Evolutionary conservation across 2,888 invertebrate genomes (phyloP).

Genomic region (Hydrotaea diabolus): DNA sequence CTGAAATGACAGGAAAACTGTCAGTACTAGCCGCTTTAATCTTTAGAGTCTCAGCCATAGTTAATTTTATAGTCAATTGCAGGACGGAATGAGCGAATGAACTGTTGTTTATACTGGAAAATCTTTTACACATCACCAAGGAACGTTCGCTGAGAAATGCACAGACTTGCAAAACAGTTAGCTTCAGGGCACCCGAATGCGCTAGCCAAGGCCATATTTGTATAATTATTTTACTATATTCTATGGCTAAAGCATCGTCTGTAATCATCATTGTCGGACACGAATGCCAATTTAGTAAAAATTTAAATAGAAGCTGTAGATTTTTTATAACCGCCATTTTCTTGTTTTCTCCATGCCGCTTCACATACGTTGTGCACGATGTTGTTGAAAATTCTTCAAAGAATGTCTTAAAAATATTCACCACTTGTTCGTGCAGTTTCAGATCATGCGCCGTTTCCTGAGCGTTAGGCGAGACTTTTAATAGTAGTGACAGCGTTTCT

Average conservation of each 20-base stretch:
- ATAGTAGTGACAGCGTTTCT: conserved; percentile 74
- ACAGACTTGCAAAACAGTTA: conserved; percentile 72
- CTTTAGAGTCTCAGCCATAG: conserved; percentile 74
- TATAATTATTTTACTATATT: conserved; percentile 71
- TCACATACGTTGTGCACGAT: conserved; percentile 74
- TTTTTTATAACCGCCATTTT: conserved; percentile 74
- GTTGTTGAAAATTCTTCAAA: conserved; percentile 71
- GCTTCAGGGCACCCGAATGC: conserved; percentile 75
- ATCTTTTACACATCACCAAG: conserved; percentile 76
- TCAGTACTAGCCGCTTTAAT: conserved; percentile 70
- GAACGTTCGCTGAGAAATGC: conserved; percentile 77
- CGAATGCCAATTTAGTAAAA: conserved; percentile 77
- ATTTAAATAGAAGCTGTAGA: conserved; percentile 72
- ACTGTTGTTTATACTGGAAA: conserved; percentile 71
- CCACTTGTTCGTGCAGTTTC: conserved; percentile 72
- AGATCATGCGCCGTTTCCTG: conserved; percentile 71
- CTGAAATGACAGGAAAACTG: conserved; percentile 69
- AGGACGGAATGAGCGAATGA: conserved; percentile 75
- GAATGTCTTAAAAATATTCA: conserved; percentile 73
- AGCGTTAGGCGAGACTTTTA: conserved; percentile 74
- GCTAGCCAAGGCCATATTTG: conserved; percentile 78
- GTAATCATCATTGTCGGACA: conserved; percentile 71
- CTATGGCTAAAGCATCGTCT: conserved; percentile 70
- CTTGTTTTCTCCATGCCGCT: conserved; percentile 76
- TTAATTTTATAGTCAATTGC: conserved; percentile 74